Percentiles rank a stretch among this genome's conserved stretches.
These are phyloP conservation scores for Atherinomorus stipes DNA, from an alignment of 2,113 vertebrate genomes.

Conservation along the genomic window DNA sequence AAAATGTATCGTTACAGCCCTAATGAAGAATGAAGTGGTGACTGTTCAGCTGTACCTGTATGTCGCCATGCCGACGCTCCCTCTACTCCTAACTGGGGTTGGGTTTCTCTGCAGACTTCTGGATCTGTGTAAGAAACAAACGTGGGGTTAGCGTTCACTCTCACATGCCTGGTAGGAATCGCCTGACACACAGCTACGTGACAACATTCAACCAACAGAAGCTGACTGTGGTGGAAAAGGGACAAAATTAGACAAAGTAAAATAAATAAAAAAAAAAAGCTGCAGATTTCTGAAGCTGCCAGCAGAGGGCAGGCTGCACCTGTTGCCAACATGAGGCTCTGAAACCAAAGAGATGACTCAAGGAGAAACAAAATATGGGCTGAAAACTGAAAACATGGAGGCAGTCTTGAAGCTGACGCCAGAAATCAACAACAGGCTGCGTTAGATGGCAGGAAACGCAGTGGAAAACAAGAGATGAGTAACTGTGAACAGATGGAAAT, in stretches of 20 bases:
- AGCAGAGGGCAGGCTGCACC: constrained; percentile 48
- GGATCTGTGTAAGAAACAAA: constrained; percentile 71
- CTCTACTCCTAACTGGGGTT: constrained; percentile 78
- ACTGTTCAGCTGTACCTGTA: constrained; percentile 58
- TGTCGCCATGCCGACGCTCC: constrained; percentile 1
- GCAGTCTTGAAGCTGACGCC: constrained; percentile 34
- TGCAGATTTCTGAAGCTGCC: constrained; percentile 18
- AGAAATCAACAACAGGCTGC: constrained; percentile 40
- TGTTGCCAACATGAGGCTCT: constrained; percentile 6
- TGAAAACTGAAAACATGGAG: constrained; percentile 46
- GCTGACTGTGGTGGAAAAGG: not conserved
- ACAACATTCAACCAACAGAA: not conserved
- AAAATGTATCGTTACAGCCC: too few species aligned
- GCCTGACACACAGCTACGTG: constrained; percentile 13
- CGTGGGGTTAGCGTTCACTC: not conserved
- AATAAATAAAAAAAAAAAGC: not conserved
- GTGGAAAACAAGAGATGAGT: constrained; percentile 42
- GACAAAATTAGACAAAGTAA: not conserved
- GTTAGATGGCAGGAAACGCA: constrained; percentile 28
- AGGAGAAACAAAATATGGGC: constrained; percentile 21
- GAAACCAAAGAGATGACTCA: constrained; percentile 22
- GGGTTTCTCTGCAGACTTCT: constrained; percentile 81
- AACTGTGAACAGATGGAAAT: constrained; percentile 59
- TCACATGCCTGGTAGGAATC: not conserved
- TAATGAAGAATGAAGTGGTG: not conserved